Conservation (phyloP, 1,140 invertebrate genomes). For the Frieseomelitta varia region DNA sequence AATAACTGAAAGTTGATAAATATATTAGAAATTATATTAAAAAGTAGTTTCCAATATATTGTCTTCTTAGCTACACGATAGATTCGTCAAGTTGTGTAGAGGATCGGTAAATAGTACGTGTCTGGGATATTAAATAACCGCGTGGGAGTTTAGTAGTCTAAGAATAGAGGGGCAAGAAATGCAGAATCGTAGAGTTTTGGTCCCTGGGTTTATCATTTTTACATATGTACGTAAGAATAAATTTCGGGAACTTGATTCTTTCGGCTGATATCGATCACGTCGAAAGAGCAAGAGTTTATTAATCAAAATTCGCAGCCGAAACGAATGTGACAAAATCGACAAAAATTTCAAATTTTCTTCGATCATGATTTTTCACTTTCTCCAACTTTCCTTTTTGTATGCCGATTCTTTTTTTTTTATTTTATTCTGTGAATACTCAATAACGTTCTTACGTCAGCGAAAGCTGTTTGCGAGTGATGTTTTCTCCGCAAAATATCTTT, state of each 20-base stretch:
- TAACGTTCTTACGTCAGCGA: background rate
- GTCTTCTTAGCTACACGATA: background rate
- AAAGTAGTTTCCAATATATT: background rate
- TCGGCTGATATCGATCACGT: background rate
- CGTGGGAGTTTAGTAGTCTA: constrained; percentile 35
- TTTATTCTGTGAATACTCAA: background rate
- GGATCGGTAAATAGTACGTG: constrained; percentile 32
- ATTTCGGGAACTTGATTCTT: background rate
- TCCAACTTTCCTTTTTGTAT: background rate
- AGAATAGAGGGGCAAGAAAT: constrained; percentile 49
- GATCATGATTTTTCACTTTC: background rate
- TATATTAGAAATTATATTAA: background rate
- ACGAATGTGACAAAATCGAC: constrained; percentile 3
- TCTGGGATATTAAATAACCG: constrained; percentile 46
- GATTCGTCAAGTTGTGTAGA: constrained; percentile 21
- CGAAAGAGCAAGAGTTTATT: background rate
- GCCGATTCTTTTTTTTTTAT: too few relatives aligned
- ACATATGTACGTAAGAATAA: background rate
- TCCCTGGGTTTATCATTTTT: constrained; percentile 17
- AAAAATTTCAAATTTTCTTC: background rate
- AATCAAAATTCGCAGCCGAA: background rate
- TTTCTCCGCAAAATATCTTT: background rate
- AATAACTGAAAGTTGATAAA: background rate
- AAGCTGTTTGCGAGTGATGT: background rate
- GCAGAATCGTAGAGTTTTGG: constrained; percentile 31